Evolutionary conservation across 2,888 invertebrate species (phyloP), one percentile per base, ranked within the genome.

Genomic region (Lasioglossum leucozonium): DNA sequence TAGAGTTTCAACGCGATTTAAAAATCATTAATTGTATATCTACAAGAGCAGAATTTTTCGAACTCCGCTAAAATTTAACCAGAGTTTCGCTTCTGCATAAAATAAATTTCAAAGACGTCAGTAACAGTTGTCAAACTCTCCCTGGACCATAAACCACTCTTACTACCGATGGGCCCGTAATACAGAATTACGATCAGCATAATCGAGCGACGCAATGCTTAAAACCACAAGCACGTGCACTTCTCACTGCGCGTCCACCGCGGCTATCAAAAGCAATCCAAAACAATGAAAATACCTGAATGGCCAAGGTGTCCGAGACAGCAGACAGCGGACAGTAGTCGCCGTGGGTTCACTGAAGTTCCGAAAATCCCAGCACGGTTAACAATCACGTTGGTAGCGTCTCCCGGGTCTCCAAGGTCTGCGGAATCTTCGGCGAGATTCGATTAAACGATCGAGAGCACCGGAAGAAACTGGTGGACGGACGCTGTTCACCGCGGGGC

Each of bases 271-370:
- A 65, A 65, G 6, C 18, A 34, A 47, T 40, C 26, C n/a, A 30
- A 30, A 69, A 3, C 30, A 30, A 34, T 18, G 18, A 18, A 77
- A 72, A 55, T 81, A 81, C 81, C 81, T 81, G 81, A n/a, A 22
- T 13, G 13, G 62, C 37, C 58, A 16, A 58, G 42, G 6, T 47
- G n/a, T 44, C 62, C 65, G 16, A 47, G 44, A 2, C 37, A 30
- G 26, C 2, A 11, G 44, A n/a, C 44, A n/a, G n/a, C n/a, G n/a
- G n/a, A n/a, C n/a, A n/a, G 51, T n/a, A 4, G 34, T n/a, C 58
- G n/a, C n/a, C 55, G 58, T 71, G 30, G 51, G 76, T 55, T 76
- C 76, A 81, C 80, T 30, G 69, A 47, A 22, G 65, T 4, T 69
- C 26, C 75, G 47, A 58, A 76, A 30, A 58, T 58, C 26, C 58